These are phyloP conservation scores for Paramisgurnus dabryanus DNA, from an alignment of 2,113 vertebrate species.

Conservation along the genomic window DNA sequence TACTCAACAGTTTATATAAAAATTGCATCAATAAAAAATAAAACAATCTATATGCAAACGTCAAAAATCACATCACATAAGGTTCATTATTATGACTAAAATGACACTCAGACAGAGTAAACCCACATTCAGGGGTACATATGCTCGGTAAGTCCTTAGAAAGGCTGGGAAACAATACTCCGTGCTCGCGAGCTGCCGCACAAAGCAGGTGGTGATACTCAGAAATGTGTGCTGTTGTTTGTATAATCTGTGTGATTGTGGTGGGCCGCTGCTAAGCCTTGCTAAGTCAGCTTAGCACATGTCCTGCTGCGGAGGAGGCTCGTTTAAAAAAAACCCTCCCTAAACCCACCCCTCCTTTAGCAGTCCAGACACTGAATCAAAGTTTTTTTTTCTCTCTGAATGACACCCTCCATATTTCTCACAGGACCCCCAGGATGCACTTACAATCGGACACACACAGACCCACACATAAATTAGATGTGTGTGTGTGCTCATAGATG, in stretches of 20 bases:
- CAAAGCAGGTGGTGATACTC: constrained; percentile 59
- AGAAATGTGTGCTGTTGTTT: constrained; percentile 74
- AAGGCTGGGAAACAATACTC: constrained; percentile 24
- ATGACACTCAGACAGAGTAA: background rate
- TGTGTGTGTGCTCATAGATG: background rate
- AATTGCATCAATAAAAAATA: background rate
- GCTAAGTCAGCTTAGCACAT: constrained; percentile 80
- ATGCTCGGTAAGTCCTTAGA: constrained; percentile 19
- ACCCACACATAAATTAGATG: constrained; percentile 18
- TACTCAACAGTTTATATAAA: no score
- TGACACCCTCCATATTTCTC: constrained; percentile 5
- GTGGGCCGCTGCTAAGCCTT: constrained; percentile 74
- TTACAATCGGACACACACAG: constrained; percentile 13
- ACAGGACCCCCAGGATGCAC: constrained; percentile 9
- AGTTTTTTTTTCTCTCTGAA: constrained; percentile 45
- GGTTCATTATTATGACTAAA: background rate
- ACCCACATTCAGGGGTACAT: constrained; percentile 53
- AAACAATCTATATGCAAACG: background rate
- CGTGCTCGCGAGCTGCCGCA: constrained; percentile 60
- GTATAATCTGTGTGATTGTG: constrained; percentile 76
- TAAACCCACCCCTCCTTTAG: constrained; percentile 56
- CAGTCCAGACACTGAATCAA: constrained; percentile 43
- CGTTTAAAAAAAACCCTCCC: constrained; percentile 69
- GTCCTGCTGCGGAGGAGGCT: constrained; percentile 76
- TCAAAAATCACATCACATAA: background rate